Conservation (phyloP, 1,140 invertebrate genomes). For the Maniola jurtina region DNA sequence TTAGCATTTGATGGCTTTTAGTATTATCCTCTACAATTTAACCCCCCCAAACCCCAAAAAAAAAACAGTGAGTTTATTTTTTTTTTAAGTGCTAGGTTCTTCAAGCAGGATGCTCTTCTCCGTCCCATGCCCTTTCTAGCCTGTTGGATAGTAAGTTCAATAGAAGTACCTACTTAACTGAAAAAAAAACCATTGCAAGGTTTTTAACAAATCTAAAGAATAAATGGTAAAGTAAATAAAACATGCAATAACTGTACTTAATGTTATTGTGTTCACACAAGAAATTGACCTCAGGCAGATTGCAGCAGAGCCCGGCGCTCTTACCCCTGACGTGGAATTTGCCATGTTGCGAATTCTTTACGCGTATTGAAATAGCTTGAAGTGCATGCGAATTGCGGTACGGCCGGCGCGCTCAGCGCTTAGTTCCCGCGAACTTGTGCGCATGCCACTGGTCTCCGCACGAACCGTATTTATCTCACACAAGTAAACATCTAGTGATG, state of each 20-base stretch:
- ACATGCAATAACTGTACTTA: not conserved
- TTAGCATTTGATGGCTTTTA: no score
- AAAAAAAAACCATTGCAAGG: no score
- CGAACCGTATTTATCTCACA: conserved; percentile 37
- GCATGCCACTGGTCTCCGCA: conserved; percentile 46
- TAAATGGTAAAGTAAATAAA: no score
- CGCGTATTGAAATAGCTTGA: conserved; percentile 69
- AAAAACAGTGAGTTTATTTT: no score
- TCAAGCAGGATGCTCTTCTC: no score
- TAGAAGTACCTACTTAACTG: no score
- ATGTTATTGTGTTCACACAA: not conserved
- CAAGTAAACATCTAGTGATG: conserved; percentile 44
- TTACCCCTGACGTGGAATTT: conserved; percentile 40
- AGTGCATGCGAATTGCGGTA: conserved; percentile 41
- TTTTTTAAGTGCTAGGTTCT: no score
- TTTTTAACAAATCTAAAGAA: no score
- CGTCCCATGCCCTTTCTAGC: no score
- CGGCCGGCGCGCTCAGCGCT: conserved; percentile 39
- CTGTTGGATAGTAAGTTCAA: no score
- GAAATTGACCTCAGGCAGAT: not conserved
- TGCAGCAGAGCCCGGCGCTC: not conserved
- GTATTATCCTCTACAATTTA: no score
- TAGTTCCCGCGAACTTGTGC: conserved; percentile 51
- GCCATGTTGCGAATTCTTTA: conserved; percentile 64
- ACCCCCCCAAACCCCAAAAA: no score